Conservation (phyloP, 2,113 vertebrate genomes). For the Xenopus borealis region DNA sequence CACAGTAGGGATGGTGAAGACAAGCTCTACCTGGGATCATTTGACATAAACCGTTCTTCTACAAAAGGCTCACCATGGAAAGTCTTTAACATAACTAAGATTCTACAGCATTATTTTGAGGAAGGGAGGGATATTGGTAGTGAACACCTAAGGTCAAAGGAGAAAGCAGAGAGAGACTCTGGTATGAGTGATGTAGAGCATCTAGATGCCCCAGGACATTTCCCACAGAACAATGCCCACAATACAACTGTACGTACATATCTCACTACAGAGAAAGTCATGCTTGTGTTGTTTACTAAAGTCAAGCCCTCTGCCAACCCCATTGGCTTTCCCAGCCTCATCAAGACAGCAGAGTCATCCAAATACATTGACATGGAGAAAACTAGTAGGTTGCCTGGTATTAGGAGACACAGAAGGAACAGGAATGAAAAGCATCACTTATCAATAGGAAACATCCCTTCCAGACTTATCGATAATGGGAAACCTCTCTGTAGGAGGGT, state of each 20-base stretch:
- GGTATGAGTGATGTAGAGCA: accelerated
- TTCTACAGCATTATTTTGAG: slow-evolving; percentile 72
- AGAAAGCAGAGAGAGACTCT: slow-evolving; percentile 19
- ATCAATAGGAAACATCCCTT: background rate
- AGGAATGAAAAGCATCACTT: slow-evolving; percentile 61
- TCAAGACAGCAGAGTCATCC: slow-evolving; percentile 76
- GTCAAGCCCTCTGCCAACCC: slow-evolving; percentile 53
- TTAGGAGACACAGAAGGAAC: slow-evolving; percentile 74
- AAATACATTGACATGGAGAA: slow-evolving; percentile 64
- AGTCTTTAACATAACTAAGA: slow-evolving; percentile 72
- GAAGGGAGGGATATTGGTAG: background rate
- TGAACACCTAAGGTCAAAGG: slow-evolving; percentile 30
- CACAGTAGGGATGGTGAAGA: slow-evolving; percentile 61
- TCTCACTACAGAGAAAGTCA: slow-evolving; percentile 56
- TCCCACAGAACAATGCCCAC: background rate
- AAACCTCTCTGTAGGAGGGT: slow-evolving; percentile 64
- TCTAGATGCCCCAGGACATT: accelerated
- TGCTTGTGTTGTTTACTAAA: slow-evolving; percentile 81
- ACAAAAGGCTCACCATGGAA: slow-evolving; percentile 66
- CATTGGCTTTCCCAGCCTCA: slow-evolving; percentile 63
- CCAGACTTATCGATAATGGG: accelerated
- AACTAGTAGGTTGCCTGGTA: slow-evolving; percentile 22
- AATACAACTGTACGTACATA: slow-evolving; percentile 28
- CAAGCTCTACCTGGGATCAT: slow-evolving; percentile 69
- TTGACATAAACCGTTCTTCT: slow-evolving; percentile 45